These are phyloP conservation scores for Nanorana parkeri DNA, from an alignment of 2,113 vertebrate species.

Conservation along the genomic window DNA sequence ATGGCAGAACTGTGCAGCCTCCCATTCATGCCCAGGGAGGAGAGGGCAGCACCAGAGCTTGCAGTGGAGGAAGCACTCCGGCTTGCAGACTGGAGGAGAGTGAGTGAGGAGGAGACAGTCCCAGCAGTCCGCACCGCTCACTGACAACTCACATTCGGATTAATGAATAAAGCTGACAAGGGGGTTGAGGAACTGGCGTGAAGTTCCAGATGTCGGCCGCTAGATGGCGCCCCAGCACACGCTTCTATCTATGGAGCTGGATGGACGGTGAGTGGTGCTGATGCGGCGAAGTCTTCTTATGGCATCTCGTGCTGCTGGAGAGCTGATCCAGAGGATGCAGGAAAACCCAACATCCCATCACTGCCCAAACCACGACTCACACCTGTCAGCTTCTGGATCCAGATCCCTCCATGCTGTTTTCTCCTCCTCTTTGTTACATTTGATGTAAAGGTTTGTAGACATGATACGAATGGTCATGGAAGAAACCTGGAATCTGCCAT, in stretches of 20 bases:
- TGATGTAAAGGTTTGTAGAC: too few species aligned
- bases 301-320: too few species aligned
- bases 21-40: conserved; percentile 12
- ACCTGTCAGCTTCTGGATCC: too few species aligned
- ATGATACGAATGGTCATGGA: too few species aligned
- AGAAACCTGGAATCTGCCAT: too few species aligned
- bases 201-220: background rate
- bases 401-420: too few species aligned
- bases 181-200: background rate
- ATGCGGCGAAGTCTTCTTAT: background rate
- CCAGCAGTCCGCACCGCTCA: background rate
- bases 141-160: conserved; percentile 18
- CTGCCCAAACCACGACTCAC: too few species aligned
- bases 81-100: background rate
- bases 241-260: background rate
- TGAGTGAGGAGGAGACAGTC: background rate
- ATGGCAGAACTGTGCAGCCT: background rate
- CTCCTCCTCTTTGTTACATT: too few species aligned
- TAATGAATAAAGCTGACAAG: conserved; percentile 9
- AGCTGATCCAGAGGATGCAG: too few species aligned
- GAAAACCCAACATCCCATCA: too few species aligned
- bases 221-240: conserved; percentile 43
- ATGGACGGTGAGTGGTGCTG: background rate
- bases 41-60: background rate
- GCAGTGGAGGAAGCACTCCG: background rate